Evolutionary conservation across 2,113 vertebrate genomes (phyloP).

Genomic region (Condylura cristata): DNA sequence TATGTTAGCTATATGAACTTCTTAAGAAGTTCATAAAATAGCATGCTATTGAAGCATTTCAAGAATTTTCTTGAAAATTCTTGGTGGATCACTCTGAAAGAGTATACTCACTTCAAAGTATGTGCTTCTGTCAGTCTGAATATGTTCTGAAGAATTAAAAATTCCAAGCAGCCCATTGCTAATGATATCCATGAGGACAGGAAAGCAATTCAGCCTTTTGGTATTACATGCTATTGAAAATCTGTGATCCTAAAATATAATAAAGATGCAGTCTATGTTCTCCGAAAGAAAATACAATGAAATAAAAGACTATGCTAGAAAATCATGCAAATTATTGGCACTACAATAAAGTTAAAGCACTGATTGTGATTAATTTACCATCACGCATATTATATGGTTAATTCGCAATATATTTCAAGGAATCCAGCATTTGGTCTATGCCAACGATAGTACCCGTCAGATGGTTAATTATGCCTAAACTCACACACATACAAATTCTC

Average conservation of each 20-base stretch:
- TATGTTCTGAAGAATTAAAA: conserved; percentile 82
- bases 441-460: not conserved
- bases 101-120: conserved; percentile 64
- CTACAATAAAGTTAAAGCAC: not conserved
- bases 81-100: not conserved
- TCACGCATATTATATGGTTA: not conserved
- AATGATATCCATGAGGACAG: conserved; percentile 89
- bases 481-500: not conserved
- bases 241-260: conserved; percentile 81
- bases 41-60: not conserved
- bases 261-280: not conserved
- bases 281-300: not conserved
- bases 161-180: conserved; percentile 89
- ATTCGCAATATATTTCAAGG: not conserved
- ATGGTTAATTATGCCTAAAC: not conserved
- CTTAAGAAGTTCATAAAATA: conserved; percentile 30
- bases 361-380: not conserved
- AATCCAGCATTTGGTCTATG: not conserved
- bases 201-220: conserved; percentile 89
- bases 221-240: conserved; percentile 90
- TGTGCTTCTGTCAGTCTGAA: conserved; percentile 88
- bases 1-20: not conserved
- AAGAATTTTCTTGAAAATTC: not conserved
- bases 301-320: not conserved
- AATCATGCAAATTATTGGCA: not conserved